These are phyloP conservation scores for Bettongia penicillata DNA, from an alignment of 2,113 vertebrate species.

Conservation along the genomic window DNA sequence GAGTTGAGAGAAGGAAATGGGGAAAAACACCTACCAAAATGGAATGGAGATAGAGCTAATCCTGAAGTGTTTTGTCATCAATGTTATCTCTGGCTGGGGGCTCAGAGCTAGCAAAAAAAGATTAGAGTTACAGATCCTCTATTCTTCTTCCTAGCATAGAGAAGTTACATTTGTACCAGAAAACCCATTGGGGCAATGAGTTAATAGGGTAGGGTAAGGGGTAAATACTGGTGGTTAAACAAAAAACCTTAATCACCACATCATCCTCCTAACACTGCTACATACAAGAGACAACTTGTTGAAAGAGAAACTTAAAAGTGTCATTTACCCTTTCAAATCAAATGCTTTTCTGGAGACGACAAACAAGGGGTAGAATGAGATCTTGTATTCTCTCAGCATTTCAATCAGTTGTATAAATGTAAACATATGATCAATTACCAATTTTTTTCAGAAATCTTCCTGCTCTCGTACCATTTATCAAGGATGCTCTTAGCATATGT, in stretches of 20 bases:
- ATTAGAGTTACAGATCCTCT: not conserved
- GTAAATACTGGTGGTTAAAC: not conserved
- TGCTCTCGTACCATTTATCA: not conserved
- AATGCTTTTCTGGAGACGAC: not conserved
- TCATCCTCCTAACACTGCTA: not conserved
- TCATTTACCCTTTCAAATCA: not conserved
- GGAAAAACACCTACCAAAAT: not conserved
- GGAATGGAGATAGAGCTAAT: not conserved
- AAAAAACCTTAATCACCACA: not conserved
- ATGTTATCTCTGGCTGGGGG: not conserved
- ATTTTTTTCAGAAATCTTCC: not conserved
- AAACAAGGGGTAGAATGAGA: not conserved
- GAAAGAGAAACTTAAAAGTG: not conserved
- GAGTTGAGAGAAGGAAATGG: not conserved
- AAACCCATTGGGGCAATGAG: not conserved
- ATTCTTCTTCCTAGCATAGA: not conserved
- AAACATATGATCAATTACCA: too few species aligned
- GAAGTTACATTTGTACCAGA: not conserved
- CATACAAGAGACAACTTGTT: not conserved
- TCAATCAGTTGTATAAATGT: not conserved
- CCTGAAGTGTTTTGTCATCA: not conserved
- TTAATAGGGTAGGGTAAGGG: not conserved
- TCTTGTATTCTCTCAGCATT: not conserved
- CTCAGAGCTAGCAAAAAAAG: not conserved
- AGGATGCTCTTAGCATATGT: not conserved